These are phyloP conservation scores for Pseudeuparius sepicola DNA, from an alignment of 2,888 invertebrate species.

Conservation along the genomic window DNA sequence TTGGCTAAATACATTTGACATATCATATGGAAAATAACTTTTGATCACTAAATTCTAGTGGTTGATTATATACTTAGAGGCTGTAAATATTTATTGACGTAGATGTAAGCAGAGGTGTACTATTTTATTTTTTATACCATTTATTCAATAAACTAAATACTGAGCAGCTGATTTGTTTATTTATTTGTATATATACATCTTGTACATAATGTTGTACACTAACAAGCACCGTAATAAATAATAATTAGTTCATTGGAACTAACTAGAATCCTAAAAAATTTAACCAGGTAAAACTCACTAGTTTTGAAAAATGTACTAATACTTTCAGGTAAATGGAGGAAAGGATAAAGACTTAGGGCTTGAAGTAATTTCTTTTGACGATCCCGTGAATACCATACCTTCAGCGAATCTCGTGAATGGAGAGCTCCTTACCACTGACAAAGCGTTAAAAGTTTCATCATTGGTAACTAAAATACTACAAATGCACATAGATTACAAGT, in stretches of 20 bases:
- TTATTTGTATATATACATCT: slow-evolving; percentile 20
- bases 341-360: slow-evolving; percentile 34
- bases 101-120: slow-evolving; percentile 35
- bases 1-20: no score
- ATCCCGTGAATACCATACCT: slow-evolving; percentile 35
- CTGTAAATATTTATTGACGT: no score
- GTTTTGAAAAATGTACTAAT: slow-evolving; percentile 3
- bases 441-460: slow-evolving; percentile 23
- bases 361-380: slow-evolving; percentile 38
- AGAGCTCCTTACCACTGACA: slow-evolving; percentile 28
- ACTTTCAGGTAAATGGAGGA: slow-evolving; percentile 29
- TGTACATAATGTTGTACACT: no score
- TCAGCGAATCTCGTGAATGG: slow-evolving; percentile 38
- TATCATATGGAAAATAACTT: no score
- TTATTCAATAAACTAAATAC: neutral
- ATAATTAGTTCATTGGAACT: no score
- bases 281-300: no score
- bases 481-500: slow-evolving; percentile 10
- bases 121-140: slow-evolving; percentile 32
- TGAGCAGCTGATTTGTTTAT: neutral
- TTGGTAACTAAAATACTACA: slow-evolving; percentile 25
- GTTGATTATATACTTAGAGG: no score
- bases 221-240: no score
- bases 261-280: no score
- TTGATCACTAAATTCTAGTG: no score